phyloP scores from a whole-genome alignment of 2,113 vertebrate species.

The Salminus brasiliensis region DNA sequence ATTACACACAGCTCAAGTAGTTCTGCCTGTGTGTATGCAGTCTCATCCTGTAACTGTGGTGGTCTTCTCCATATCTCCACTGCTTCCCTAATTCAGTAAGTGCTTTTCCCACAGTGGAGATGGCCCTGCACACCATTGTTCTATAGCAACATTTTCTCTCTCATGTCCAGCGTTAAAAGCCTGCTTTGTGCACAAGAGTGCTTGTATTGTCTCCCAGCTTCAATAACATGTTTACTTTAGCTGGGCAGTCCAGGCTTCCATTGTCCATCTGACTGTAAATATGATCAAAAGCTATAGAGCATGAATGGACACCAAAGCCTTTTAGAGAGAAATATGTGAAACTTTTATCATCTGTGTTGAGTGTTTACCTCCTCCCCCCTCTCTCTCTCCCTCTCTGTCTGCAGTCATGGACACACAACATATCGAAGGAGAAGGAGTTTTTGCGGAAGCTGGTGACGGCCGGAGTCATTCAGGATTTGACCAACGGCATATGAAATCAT shows the following conservation, averaged over 20 bases:
- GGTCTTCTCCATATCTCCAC: not conserved
- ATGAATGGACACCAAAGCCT: not conserved
- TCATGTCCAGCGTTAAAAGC: conserved; percentile 14
- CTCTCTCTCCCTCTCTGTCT: conserved; percentile 31
- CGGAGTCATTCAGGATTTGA: conserved; percentile 86
- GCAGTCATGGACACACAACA: conserved; percentile 96
- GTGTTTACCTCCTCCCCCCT: conserved; percentile 30
- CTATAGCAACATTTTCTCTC: not conserved
- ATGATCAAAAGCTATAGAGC: conserved; percentile 7
- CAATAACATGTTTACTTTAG: conserved; percentile 29
- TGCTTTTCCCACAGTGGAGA: not conserved
- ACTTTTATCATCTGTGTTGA: not conserved
- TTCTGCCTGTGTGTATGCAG: not conserved
- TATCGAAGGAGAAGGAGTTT: conserved; percentile 90
- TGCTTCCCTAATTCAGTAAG: not conserved
- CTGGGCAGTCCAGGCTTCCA: not conserved
- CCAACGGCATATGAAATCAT: conserved; percentile 82
- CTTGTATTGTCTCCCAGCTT: conserved; percentile 4
- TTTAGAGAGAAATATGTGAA: not conserved
- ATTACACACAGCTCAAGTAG: not conserved
- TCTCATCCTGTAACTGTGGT: not conserved
- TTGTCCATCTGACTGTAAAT: conserved; percentile 8
- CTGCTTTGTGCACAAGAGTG: not conserved
- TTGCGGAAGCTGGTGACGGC: conserved; percentile 88
- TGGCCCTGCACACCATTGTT: not conserved